These are phyloP conservation scores for Centrocercus urophasianus DNA, from an alignment of 2,113 vertebrate genomes.

Conservation along the genomic window DNA sequence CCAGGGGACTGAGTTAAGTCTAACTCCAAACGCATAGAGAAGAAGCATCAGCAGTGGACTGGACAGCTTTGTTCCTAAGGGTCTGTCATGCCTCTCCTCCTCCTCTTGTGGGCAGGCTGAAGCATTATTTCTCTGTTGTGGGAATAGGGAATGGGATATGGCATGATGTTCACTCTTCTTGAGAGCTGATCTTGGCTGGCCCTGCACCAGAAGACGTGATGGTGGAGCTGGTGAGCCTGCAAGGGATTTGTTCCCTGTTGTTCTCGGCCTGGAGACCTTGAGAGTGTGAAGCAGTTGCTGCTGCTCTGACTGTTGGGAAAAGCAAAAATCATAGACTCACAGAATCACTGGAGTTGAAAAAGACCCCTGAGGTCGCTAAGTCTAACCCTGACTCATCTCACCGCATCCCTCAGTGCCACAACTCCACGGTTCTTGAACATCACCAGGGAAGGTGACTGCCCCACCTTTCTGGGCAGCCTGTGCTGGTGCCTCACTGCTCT, in stretches of 20 bases:
- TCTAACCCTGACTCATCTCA: too few species aligned
- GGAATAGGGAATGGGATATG: neutral
- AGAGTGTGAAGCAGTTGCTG: neutral
- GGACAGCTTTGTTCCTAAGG: fast-evolving
- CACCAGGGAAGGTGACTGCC: too few species aligned
- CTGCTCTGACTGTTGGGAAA: neutral
- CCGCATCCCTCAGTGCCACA: too few species aligned
- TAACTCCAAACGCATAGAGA: neutral
- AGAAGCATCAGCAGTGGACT: neutral
- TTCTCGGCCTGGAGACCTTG: neutral
- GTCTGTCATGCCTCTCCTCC: neutral
- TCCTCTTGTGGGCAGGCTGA: neutral
- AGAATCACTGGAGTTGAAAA: too few species aligned
- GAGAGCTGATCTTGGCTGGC: neutral
- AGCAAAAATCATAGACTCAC: neutral
- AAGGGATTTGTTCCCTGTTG: neutral
- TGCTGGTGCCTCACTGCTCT: too few species aligned
- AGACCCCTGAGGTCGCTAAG: too few species aligned
- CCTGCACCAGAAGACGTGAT: fast-evolving
- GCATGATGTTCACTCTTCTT: neutral
- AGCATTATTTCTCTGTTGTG: neutral
- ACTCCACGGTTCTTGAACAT: too few species aligned
- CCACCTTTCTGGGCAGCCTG: too few species aligned
- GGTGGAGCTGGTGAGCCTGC: neutral
- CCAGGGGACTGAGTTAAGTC: neutral